phyloP scores from a whole-genome alignment of 2,797 vertebrate species.

The Limnodromus scolopaceus region DNA sequence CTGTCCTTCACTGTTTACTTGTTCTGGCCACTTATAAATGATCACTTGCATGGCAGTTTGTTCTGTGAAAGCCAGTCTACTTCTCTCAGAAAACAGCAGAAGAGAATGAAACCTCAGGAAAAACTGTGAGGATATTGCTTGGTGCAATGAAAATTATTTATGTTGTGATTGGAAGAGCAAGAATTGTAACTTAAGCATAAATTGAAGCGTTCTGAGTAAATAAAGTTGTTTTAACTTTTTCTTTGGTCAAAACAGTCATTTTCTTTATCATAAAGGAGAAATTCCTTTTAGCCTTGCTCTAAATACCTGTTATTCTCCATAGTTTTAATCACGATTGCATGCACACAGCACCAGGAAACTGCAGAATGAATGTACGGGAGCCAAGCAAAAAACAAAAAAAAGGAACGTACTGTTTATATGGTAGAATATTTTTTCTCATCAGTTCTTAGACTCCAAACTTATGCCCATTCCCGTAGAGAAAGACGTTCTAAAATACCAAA shows the following conservation, averaged over 20 bases:
- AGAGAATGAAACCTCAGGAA: background rate
- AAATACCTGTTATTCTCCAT: background rate
- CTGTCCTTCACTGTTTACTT: background rate
- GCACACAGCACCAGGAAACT: background rate
- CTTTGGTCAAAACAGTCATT: background rate
- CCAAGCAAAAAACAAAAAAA: background rate
- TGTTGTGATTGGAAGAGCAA: background rate
- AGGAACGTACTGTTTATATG: background rate
- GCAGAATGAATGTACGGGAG: background rate
- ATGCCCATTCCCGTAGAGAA: background rate
- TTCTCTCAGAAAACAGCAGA: background rate
- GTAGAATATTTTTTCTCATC: background rate
- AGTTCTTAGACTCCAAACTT: background rate
- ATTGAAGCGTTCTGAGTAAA: background rate
- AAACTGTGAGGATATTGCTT: background rate
- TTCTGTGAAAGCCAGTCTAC: background rate
- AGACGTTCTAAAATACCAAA: background rate
- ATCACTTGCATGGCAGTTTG: conserved; percentile 22
- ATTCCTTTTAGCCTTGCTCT: background rate
- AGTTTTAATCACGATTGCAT: background rate
- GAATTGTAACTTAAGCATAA: background rate
- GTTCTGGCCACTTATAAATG: background rate
- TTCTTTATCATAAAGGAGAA: background rate
- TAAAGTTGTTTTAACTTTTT: background rate
- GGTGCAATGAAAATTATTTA: background rate